phyloP scores from a whole-genome alignment of 2,888 invertebrate species.

The Aspidapion aeneum region DNA sequence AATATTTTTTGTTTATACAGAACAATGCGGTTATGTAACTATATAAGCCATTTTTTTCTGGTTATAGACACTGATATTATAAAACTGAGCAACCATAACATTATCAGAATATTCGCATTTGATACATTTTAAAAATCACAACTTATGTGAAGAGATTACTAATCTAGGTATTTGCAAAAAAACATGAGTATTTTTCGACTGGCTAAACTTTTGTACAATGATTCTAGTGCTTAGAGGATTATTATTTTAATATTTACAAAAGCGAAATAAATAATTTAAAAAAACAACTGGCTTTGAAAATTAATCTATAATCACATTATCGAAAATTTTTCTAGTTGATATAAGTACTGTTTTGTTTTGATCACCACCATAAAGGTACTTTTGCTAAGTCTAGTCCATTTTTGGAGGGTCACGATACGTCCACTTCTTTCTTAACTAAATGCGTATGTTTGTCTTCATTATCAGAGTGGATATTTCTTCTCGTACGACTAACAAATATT shows the following conservation, averaged over 20 bases:
- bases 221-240: constrained; percentile 15
- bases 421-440: constrained; percentile 43
- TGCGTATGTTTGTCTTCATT: constrained; percentile 56
- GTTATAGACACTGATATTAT: constrained; percentile 13
- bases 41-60: background rate
- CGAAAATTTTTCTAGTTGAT: constrained; percentile 34
- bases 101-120: constrained; percentile 32
- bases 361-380: constrained; percentile 49
- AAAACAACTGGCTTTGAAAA: constrained; percentile 42
- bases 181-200: constrained; percentile 44
- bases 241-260: constrained; percentile 24
- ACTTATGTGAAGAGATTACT: constrained; percentile 42
- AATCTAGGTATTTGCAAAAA: constrained; percentile 41
- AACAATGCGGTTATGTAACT: too few species aligned
- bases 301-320: constrained; percentile 46
- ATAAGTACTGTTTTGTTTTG: constrained; percentile 33
- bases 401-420: constrained; percentile 46
- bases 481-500: constrained; percentile 74
- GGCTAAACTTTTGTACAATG: constrained; percentile 34
- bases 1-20: background rate
- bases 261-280: constrained; percentile 37
- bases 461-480: constrained; percentile 73
- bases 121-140: constrained; percentile 39
- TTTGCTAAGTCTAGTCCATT: constrained; percentile 41
- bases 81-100: constrained; percentile 41